A percentile compares a stretch with the other conserved stretches of the same genome.
These are phyloP conservation scores for Latrodectus geometricus DNA, from an alignment of 1,140 invertebrate genomes.

Conservation along the genomic window DNA sequence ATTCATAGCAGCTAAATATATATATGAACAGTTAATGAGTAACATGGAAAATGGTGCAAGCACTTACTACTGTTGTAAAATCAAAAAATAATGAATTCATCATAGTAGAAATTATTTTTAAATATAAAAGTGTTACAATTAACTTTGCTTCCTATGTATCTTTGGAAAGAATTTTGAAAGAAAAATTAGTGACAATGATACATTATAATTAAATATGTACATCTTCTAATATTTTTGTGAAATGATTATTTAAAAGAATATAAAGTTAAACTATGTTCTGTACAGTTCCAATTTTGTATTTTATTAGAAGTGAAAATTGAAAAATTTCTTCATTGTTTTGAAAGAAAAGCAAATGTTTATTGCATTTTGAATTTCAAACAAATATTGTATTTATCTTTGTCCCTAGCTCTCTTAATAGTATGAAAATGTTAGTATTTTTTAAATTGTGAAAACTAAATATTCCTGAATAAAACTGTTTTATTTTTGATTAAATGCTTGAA, in stretches of 20 bases:
- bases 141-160: conserved; percentile 17
- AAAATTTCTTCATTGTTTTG: not conserved
- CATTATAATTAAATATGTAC: conserved; percentile 13
- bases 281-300: conserved; percentile 20
- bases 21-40: not conserved
- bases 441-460: not conserved
- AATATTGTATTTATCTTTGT: not conserved
- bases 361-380: too few species aligned
- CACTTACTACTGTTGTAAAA: conserved; percentile 30
- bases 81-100: conserved; percentile 37
- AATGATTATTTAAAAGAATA: not conserved
- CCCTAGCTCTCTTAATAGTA: not conserved
- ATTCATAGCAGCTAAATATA: conserved; percentile 28
- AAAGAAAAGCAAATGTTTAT: too few species aligned
- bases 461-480: not conserved
- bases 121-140: not conserved
- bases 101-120: conserved; percentile 21
- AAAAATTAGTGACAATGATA: not conserved
- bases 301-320: not conserved
- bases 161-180: conserved; percentile 13
- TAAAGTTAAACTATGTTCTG: conserved; percentile 3
- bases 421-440: not conserved
- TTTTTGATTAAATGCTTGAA: not conserved
- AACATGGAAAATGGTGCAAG: conserved; percentile 25
- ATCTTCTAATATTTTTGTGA: conserved; percentile 42